Evolutionary conservation across 2,797 vertebrate genomes (phyloP).

Genomic region (Pangasius sanitwongsei): DNA sequence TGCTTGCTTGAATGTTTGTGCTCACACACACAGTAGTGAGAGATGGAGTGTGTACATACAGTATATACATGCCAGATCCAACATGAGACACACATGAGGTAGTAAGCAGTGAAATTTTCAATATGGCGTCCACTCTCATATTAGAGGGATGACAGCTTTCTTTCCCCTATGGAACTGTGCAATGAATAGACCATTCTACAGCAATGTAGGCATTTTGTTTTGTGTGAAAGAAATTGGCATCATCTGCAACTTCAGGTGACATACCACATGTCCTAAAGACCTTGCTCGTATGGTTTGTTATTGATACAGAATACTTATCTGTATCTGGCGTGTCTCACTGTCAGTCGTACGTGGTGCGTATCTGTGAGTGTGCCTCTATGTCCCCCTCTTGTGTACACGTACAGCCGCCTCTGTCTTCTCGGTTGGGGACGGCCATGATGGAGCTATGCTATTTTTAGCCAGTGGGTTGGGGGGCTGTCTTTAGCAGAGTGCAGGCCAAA

Average conservation of each 20-base stretch:
- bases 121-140: not conserved
- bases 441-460: conserved; percentile 77
- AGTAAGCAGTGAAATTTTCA: not conserved
- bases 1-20: conserved; percentile 15
- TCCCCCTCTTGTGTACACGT: conserved; percentile 30
- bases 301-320: not conserved
- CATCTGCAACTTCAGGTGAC: not conserved
- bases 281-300: not conserved
- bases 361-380: conserved; percentile 23
- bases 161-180: not conserved
- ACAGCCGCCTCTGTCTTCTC: conserved; percentile 42
- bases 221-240: not conserved
- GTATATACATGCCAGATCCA: not conserved
- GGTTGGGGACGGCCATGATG: conserved; percentile 61
- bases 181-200: not conserved
- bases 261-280: not conserved
- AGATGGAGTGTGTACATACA: conserved; percentile 17
- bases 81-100: not conserved
- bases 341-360: conserved; percentile 10
- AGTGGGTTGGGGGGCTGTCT: conserved; percentile 72
- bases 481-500: conserved; percentile 73
- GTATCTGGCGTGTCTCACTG: conserved; percentile 2
- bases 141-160: not conserved
- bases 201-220: not conserved
- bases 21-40: not conserved